phyloP scores from a whole-genome alignment of 2,113 vertebrate species.

The Siniperca knerii region DNA sequence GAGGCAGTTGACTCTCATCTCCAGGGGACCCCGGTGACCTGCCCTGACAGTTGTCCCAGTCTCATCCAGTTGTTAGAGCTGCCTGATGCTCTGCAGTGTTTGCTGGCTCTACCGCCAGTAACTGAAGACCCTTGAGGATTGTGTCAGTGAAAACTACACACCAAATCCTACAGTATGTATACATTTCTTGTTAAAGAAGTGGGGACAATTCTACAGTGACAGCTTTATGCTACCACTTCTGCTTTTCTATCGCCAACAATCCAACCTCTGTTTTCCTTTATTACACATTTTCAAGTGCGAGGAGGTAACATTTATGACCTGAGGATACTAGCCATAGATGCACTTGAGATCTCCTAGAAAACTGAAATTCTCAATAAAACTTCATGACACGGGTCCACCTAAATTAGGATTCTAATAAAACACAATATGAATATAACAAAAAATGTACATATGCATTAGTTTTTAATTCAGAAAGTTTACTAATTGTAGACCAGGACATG shows the following conservation, averaged over 20 bases:
- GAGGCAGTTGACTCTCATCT: conserved; percentile 24
- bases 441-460: no score
- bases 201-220: background rate
- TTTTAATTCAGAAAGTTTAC: no score
- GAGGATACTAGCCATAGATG: background rate
- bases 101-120: background rate
- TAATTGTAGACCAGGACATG: no score
- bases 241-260: background rate
- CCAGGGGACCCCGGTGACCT: conserved; percentile 19
- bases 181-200: background rate
- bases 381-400: no score
- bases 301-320: background rate
- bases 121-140: background rate
- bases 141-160: conserved; percentile 7
- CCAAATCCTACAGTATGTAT: background rate
- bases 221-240: background rate
- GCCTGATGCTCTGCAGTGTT: background rate
- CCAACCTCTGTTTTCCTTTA: background rate
- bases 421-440: no score
- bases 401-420: no score
- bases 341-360: background rate
- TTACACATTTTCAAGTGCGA: background rate
- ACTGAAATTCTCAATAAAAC: no score
- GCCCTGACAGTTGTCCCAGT: conserved; percentile 22
- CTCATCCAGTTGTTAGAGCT: conserved; percentile 25